A percentile compares a stretch with the other conserved stretches of the same genome.
Evolutionary conservation across 2,888 invertebrate genomes (phyloP).

Genomic region (Zaprionus obscuricornis): DNA sequence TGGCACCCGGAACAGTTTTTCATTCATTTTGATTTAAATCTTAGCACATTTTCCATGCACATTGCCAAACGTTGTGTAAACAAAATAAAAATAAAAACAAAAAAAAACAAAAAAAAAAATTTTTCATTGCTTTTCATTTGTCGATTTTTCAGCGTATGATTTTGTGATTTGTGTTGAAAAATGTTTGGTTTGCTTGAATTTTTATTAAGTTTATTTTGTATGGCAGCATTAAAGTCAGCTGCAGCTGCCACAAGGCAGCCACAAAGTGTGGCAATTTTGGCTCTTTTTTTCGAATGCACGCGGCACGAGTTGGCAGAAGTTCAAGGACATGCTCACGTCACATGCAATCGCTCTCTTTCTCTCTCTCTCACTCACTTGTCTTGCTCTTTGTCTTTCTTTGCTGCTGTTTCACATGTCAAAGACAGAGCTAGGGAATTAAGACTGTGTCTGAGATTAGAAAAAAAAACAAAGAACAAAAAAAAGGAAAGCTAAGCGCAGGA

Average conservation of each 20-base stretch:
- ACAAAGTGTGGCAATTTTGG: conserved; percentile 7
- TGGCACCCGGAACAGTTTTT: conserved; percentile 21
- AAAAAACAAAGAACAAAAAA: conserved; percentile 1
- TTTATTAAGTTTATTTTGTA: conserved; percentile 25
- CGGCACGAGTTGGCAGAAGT: conserved; percentile 32
- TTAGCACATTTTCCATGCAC: no score
- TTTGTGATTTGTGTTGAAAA: conserved; percentile 19
- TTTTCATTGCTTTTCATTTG: conserved; percentile 18
- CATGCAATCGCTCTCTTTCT: no score
- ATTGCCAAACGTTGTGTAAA: no score
- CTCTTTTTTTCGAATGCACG: conserved; percentile 12
- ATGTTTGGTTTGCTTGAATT: neutral
- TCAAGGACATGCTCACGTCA: conserved; percentile 44
- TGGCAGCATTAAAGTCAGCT: no score
- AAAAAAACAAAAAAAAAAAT: conserved; percentile 20
- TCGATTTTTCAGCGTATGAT: no score
- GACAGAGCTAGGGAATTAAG: conserved; percentile 53
- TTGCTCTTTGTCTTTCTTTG: no score
- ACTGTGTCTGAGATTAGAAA: conserved; percentile 46
- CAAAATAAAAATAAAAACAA: conserved; percentile 18
- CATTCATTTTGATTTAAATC: no score
- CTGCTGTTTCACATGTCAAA: conserved; percentile 57
- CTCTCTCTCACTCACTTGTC: no score
- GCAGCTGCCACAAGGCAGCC: conserved; percentile 13
- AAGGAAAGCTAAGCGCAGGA: neutral